Conservation (phyloP, 2,113 vertebrate species). For the Phalacrocorax pelagicus region DNA sequence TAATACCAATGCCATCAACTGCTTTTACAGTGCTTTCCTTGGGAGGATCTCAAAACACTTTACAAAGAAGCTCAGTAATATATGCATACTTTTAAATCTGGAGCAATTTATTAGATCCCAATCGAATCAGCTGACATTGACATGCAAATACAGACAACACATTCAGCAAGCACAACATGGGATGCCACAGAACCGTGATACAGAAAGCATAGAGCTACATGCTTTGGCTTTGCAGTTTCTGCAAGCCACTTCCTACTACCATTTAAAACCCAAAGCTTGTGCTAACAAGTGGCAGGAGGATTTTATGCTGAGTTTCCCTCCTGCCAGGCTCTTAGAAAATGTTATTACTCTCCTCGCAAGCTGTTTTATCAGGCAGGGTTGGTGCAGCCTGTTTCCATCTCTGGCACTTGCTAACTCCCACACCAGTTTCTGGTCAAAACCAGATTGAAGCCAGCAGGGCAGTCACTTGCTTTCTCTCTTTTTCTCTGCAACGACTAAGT, state of each 20-base stretch:
- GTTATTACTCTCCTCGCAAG: not conserved
- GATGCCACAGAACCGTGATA: not conserved
- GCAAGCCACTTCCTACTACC: not conserved
- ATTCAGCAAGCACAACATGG: accelerated
- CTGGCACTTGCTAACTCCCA: not conserved
- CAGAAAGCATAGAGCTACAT: not conserved
- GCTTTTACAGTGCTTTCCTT: not conserved
- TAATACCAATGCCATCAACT: not conserved
- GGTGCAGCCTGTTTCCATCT: not conserved
- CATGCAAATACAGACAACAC: not conserved
- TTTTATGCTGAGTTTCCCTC: not conserved
- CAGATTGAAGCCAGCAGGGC: not conserved
- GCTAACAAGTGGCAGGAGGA: not conserved
- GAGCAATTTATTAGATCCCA: not conserved
- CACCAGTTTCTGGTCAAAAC: not conserved
- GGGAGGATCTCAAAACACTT: not conserved
- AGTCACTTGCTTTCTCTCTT: not conserved
- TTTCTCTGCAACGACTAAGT: not conserved
- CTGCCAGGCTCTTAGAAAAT: not conserved
- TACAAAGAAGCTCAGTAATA: not conserved
- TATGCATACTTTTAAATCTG: not conserved
- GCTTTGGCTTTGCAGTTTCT: not conserved
- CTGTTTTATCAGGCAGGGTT: not conserved
- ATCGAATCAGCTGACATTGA: accelerated
- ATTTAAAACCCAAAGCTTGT: not conserved